These are phyloP conservation scores for Saccopteryx leptura DNA, from an alignment of 2,113 vertebrate genomes.

Conservation along the genomic window DNA sequence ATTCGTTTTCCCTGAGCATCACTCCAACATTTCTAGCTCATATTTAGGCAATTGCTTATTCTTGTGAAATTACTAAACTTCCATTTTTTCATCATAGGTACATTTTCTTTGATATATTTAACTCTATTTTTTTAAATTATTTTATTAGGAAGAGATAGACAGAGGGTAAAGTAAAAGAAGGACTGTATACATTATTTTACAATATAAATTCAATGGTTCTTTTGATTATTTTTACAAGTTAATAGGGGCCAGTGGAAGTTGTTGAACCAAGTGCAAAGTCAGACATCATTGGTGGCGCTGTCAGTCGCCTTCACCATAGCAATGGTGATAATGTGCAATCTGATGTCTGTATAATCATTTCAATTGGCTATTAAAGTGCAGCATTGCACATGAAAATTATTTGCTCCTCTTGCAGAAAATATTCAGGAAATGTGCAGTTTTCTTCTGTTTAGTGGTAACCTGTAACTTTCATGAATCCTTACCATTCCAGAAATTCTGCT, in stretches of 20 bases:
- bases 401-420: constrained; percentile 67
- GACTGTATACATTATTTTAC: constrained; percentile 4
- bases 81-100: not conserved
- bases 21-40: not conserved
- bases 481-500: constrained; percentile 68
- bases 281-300: constrained; percentile 35
- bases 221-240: constrained; percentile 73
- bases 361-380: constrained; percentile 81
- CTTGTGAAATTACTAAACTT: not conserved
- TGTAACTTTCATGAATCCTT: constrained; percentile 66
- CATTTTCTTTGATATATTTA: not conserved
- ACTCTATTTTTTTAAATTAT: not conserved
- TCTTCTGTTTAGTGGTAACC: constrained; percentile 66
- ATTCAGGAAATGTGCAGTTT: constrained; percentile 62
- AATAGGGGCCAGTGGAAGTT: constrained; percentile 20
- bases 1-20: not conserved
- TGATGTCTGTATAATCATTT: constrained; percentile 79
- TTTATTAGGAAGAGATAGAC: not conserved
- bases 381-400: constrained; percentile 76
- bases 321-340: constrained; percentile 70
- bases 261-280: constrained; percentile 60
- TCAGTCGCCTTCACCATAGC: not conserved
- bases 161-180: not conserved
- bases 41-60: not conserved
- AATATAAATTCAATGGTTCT: constrained; percentile 73